A percentile compares a stretch with the other conserved stretches of the same genome.
These are phyloP conservation scores for Alaudala cheleensis DNA, from an alignment of 2,113 vertebrate genomes.

Conservation along the genomic window DNA sequence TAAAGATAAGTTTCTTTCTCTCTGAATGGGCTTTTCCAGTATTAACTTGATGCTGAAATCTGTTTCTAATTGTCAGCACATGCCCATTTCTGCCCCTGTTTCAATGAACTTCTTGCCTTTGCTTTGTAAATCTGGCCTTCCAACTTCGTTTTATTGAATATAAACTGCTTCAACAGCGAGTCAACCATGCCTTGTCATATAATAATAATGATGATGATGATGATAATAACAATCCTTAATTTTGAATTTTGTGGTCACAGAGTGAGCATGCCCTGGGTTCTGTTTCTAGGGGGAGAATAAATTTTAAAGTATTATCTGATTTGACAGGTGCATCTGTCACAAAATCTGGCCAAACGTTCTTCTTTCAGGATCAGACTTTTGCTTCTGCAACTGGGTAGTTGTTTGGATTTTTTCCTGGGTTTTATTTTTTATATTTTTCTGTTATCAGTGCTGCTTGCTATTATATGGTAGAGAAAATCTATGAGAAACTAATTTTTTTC, in stretches of 20 bases:
- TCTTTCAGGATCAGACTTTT: neutral
- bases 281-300: neutral
- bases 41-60: neutral
- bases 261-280: neutral
- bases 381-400: neutral
- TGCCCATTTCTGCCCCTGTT: neutral
- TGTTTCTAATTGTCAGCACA: neutral
- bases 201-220: neutral
- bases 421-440: neutral
- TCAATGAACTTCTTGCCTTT: neutral
- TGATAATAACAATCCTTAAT: neutral
- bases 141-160: neutral
- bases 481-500: neutral
- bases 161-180: constrained; percentile 17
- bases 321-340: constrained; percentile 17
- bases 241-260: neutral
- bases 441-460: neutral
- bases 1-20: neutral
- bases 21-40: neutral
- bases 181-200: neutral
- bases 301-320: neutral
- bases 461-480: neutral
- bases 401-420: rapidly evolving
- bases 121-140: neutral
- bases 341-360: neutral